phyloP scores from a whole-genome alignment of 2,888 invertebrate species.

The Lamproptera curius region DNA sequence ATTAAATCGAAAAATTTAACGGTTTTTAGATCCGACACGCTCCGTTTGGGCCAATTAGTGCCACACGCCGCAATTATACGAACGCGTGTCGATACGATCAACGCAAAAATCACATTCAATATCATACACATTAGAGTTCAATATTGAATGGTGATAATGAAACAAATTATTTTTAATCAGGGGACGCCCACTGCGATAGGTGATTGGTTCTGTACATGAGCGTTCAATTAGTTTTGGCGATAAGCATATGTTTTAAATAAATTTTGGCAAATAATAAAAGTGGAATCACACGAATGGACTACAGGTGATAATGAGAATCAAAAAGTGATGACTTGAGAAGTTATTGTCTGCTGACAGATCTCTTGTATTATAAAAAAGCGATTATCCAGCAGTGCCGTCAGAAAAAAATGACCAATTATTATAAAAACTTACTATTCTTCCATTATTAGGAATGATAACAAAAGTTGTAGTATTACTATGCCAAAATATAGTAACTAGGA shows the following conservation, averaged over 20 bases:
- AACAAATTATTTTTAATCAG: not conserved
- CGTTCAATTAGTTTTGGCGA: conserved; percentile 2
- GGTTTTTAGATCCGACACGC: conserved; percentile 15
- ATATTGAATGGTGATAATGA: not conserved
- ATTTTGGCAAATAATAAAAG: too few species aligned
- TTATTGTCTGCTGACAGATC: too few species aligned
- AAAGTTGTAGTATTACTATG: too few species aligned
- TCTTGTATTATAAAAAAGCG: too few species aligned
- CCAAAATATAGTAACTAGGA: too few species aligned
- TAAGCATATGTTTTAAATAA: not conserved
- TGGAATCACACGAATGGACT: too few species aligned
- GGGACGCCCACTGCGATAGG: conserved; percentile 16
- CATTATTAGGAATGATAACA: too few species aligned
- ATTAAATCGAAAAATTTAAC: conserved; percentile 15
- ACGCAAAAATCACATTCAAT: not conserved
- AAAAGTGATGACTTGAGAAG: too few species aligned
- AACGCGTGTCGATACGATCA: not conserved
- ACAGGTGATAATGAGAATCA: too few species aligned
- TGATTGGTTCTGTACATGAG: not conserved
- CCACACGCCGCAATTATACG: conserved; percentile 12
- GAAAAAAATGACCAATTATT: too few species aligned
- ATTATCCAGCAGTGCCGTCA: too few species aligned
- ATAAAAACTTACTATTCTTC: too few species aligned
- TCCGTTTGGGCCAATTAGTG: conserved; percentile 19
- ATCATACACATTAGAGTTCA: not conserved